Evolutionary conservation across 2,888 invertebrate genomes (phyloP).

Genomic region (Cerceris rybyensis): DNA sequence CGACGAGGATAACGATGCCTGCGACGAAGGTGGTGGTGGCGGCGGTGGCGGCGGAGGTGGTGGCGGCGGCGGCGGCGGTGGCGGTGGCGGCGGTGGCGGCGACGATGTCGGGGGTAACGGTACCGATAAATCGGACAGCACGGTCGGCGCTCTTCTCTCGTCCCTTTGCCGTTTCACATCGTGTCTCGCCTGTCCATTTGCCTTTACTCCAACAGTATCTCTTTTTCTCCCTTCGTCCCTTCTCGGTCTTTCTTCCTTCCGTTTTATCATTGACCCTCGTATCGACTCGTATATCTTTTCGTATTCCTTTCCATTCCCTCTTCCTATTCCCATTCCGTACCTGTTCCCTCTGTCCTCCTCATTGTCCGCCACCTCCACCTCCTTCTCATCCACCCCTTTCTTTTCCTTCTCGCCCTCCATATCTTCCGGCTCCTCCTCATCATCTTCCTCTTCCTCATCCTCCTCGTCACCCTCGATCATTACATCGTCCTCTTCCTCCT

Average conservation of each 20-base stretch:
- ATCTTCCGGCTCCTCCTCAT: slow-evolving; percentile 57
- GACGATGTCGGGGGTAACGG: too few relatives aligned
- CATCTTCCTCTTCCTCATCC: slow-evolving; percentile 61
- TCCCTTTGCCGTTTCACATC: too few relatives aligned
- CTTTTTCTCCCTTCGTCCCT: too few relatives aligned
- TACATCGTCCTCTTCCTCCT: slow-evolving; percentile 63
- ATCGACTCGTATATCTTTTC: background rate
- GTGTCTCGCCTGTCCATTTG: too few relatives aligned
- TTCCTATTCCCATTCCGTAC: background rate
- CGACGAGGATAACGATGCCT: background rate
- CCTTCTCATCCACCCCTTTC: slow-evolving; percentile 31
- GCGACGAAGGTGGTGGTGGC: too few relatives aligned
- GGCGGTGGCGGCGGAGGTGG: too few relatives aligned
- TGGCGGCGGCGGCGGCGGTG: slow-evolving; percentile 20
- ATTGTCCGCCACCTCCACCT: slow-evolving; percentile 21
- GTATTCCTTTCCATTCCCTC: background rate
- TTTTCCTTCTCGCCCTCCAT: slow-evolving; percentile 44
- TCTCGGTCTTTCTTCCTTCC: too few relatives aligned
- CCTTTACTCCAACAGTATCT: too few relatives aligned
- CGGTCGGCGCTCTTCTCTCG: too few relatives aligned
- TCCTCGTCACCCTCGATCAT: slow-evolving; percentile 64
- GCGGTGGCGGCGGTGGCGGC: slow-evolving; percentile 4
- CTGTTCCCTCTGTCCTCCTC: background rate
- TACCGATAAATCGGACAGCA: too few relatives aligned
- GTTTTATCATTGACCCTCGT: background rate